Base-by-base conservation (phyloP, 2,113 vertebrate genomes). In the Grus americana region DNA sequence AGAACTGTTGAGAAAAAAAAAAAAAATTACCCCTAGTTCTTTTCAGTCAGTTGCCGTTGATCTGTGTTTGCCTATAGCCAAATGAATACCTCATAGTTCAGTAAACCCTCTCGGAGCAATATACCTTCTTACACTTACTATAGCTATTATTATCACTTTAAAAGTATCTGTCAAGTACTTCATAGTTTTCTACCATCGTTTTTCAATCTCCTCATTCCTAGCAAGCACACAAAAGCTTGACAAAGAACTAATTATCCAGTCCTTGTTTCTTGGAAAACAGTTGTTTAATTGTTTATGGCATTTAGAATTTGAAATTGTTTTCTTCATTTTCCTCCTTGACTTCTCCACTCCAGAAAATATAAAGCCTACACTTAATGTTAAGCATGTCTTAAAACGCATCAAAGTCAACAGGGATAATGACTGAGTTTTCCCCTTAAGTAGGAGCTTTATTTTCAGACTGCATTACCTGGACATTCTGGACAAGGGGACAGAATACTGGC, bases 31-130 rank as follows among this genome's bases (percentile, higher is more conserved):
- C 32, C 30, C 58, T 95, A 83, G 44, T 84, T 85, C 75, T 93
- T 90, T 95, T 95, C 71, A 92, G 52, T 84, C 58, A 54, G 38
- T 92, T 96, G 67, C 26, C 85, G 85, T 72, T 96, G 95, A 96
- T 84, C 73, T 97, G 58, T 96, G 71, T 95, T 97, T 97, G 78
- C 88, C 91, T 93, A 92, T 90, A 97, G 90, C 80, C 88, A 95
- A 68, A 73, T 49, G 70, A 94, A 72, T 96, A 85, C 46, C 93
- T 94, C 68, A 71, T 91, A 95, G 66, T 94, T 96, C 79, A 90
- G 61, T 74, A 93, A 95, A 94, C 2, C 2, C 14, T 87, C 79
- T 91, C 71, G 59, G 90, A 97, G 91, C 40, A 89, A 76, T 85
- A 62, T 54, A 61, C 19, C 54, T 24, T 66, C 93, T 94, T 85